These are phyloP conservation scores for Monochamus saltuarius DNA, from an alignment of 1,140 invertebrate species.

Conservation along the genomic window DNA sequence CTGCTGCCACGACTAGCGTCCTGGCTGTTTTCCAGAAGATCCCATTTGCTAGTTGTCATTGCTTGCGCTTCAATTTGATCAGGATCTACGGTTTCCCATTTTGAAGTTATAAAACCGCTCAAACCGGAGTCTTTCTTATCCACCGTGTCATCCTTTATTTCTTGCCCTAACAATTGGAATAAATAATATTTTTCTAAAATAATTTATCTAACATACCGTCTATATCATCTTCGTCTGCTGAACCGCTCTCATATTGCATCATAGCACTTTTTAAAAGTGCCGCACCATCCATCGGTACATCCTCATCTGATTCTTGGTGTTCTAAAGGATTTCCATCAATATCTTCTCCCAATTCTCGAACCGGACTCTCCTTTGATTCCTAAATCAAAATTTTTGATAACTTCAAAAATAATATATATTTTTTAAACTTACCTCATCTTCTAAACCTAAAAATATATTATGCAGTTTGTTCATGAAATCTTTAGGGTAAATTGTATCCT, in stretches of 20 bases:
- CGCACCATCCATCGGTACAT: constrained; percentile 79
- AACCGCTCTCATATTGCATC: constrained; percentile 53
- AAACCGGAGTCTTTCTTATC: constrained; percentile 30
- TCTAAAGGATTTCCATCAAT: constrained; percentile 70
- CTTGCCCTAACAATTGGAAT: constrained; percentile 31
- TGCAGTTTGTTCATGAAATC: constrained; percentile 90
- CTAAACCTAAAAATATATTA: constrained; percentile 73
- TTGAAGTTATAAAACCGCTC: constrained; percentile 80
- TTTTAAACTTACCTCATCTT: constrained; percentile 29
- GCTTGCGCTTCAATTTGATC: constrained; percentile 83
- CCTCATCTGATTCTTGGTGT: constrained; percentile 59
- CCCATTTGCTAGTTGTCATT: constrained; percentile 89
- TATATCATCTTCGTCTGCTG: constrained; percentile 41
- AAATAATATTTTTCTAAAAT: background rate
- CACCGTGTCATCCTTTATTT: constrained; percentile 45
- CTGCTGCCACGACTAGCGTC: constrained; percentile 59
- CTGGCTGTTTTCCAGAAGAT: constrained; percentile 55
- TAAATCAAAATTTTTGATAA: constrained; percentile 15
- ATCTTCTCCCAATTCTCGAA: constrained; percentile 44
- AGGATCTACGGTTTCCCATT: constrained; percentile 95
- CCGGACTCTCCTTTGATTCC: constrained; percentile 17
- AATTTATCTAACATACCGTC: constrained; percentile 31
- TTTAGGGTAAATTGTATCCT: constrained; percentile 97
- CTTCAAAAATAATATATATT: background rate
- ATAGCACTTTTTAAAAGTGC: constrained; percentile 71